Base-by-base conservation (phyloP, 2,888 invertebrate genomes). In the Lithophane semibrunnea region DNA sequence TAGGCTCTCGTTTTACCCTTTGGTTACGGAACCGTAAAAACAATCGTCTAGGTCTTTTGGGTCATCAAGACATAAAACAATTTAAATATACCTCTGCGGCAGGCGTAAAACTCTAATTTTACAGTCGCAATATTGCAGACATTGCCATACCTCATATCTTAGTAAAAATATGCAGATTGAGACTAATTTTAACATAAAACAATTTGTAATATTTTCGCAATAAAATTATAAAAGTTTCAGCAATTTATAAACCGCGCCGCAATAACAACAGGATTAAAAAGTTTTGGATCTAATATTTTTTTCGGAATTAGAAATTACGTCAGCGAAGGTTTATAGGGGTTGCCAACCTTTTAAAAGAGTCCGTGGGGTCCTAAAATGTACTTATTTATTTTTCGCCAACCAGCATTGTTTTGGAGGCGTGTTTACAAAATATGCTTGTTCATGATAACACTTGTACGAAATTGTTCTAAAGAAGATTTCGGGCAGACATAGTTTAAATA, bases 131-230 rank as follows among this genome's bases (percentile, higher is more conserved):
- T 12, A 24, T 9, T 52, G 16, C 24, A 37, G 21, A 37, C 12
- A 47, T 75, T 67, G 16, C 3, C 66, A 54, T 49, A n/a, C 21
- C 2, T 49, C 54, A 42, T 60, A n/a, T 13, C 1, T 42, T 29
- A 29, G 71, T n/a, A 42, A 77, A 77, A 60, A 69, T 70, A 79
- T 69, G 58, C 18, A 29, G n/a, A 70, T 79, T 42, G 3, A 29
- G 18, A 47, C 47, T n/a, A 47, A 44, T 18, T 65, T 44, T 18
- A 54, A 60, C 42, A 44, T 79, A 52, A 80, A 80, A 21, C 44
- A 37, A 80, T 21, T 52, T 44, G 44, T 52, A 71, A 52, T 52
- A 44, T 72, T 60, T 52, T 44, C 18, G 18, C 58, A 52, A 44
- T 72, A 52, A 52, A 77, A 80, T 44, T 16, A 52, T 60, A 1